Conservation (phyloP, 2,888 invertebrate species). For the Latrodectus hesperus region DNA sequence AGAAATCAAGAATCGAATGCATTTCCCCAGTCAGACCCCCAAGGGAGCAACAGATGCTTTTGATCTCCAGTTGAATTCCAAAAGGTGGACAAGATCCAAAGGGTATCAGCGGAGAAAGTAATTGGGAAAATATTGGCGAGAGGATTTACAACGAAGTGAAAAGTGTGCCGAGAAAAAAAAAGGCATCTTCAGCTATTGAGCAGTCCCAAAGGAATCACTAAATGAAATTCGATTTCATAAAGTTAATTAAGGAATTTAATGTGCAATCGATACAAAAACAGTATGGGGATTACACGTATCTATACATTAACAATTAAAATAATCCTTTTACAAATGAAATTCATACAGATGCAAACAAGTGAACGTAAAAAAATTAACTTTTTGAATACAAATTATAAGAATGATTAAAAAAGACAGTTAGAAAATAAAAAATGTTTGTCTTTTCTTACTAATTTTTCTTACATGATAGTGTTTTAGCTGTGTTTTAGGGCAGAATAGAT, state of each 20-base stretch:
- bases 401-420: too few relatives aligned
- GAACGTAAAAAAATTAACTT: too few relatives aligned
- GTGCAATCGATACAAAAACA: too few relatives aligned
- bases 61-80: slow-evolving; percentile 18
- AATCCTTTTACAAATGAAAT: too few relatives aligned
- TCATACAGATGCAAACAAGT: too few relatives aligned
- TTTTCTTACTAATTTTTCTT: too few relatives aligned
- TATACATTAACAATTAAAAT: too few relatives aligned
- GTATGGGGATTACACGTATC: too few relatives aligned
- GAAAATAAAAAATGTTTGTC: too few relatives aligned
- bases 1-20: slow-evolving; percentile 4
- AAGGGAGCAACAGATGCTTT: slow-evolving; percentile 45
- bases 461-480: too few relatives aligned
- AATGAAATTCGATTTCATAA: background rate
- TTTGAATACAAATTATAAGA: too few relatives aligned
- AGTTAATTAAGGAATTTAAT: background rate
- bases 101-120: slow-evolving; percentile 6
- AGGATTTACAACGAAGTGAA: background rate
- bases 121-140: slow-evolving; percentile 34
- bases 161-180: background rate
- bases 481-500: too few relatives aligned
- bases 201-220: background rate
- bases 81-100: background rate
- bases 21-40: slow-evolving; percentile 8
- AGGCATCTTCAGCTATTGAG: background rate